phyloP scores from a whole-genome alignment of 2,113 vertebrate genomes.

The Dolichallabes microphthalmus region DNA sequence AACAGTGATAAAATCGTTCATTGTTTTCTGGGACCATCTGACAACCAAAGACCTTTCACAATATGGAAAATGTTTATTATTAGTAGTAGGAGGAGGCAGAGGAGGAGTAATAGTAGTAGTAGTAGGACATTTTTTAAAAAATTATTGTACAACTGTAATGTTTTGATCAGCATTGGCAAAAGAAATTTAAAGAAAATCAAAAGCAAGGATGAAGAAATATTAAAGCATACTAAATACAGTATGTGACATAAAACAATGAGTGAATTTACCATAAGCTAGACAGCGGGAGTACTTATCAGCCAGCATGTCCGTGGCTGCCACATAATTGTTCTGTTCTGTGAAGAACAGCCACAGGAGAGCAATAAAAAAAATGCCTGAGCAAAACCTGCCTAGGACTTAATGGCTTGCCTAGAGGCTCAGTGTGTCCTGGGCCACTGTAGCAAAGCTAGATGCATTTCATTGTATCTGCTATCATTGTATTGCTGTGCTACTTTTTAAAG shows the following conservation, averaged over 20 bases:
- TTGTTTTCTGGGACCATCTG: background rate
- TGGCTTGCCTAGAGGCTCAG: conserved; percentile 21
- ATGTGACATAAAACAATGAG: background rate
- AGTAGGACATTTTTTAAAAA: background rate
- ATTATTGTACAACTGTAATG: background rate
- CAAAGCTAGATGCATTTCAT: conserved; percentile 16
- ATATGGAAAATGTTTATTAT: background rate
- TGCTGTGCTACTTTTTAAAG: background rate
- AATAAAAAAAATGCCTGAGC: conserved; percentile 34
- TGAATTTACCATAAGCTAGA: background rate
- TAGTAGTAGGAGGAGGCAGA: background rate
- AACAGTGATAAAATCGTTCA: background rate
- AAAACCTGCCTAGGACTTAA: conserved; percentile 16
- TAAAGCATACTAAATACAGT: background rate
- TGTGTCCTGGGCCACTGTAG: conserved; percentile 10
- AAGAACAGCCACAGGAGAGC: conserved; percentile 22
- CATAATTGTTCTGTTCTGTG: conserved; percentile 25
- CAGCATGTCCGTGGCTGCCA: background rate
- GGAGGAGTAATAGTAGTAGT: background rate
- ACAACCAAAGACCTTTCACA: background rate
- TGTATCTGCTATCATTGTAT: background rate
- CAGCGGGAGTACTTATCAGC: background rate
- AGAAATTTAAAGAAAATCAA: background rate
- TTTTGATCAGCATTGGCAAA: background rate
- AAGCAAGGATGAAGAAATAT: background rate